A percentile compares a stretch with the other conserved stretches of the same genome.
phyloP scores from a whole-genome alignment of 1,140 invertebrate genomes.

The Lethocerus indicus region DNA sequence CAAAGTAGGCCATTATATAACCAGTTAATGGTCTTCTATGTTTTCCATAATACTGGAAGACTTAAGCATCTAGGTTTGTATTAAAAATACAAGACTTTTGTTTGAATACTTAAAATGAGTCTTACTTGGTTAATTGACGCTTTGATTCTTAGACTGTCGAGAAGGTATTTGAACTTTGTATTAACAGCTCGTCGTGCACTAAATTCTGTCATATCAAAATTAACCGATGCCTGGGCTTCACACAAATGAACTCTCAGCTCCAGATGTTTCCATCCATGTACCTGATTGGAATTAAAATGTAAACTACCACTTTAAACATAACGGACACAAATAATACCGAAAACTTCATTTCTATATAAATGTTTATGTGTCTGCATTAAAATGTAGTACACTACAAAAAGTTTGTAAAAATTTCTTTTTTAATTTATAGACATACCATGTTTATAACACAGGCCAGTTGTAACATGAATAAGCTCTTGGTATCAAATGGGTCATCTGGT shows the following conservation, averaged over 20 bases:
- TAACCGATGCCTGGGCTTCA: slow-evolving; percentile 25
- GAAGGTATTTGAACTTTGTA: slow-evolving; percentile 29
- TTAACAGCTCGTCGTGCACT: slow-evolving; percentile 18
- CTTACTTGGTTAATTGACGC: slow-evolving; percentile 20
- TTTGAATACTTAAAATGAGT: background rate
- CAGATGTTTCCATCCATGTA: slow-evolving; percentile 59
- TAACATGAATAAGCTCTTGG: slow-evolving; percentile 84
- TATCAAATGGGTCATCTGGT: slow-evolving; percentile 61
- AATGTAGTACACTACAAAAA: background rate
- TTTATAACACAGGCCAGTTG: slow-evolving; percentile 93
- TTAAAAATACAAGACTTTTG: background rate
- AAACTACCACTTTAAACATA: no score
- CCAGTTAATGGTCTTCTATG: no score
- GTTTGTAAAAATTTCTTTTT: background rate
- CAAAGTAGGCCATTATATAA: no score
- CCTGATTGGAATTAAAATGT: no score
- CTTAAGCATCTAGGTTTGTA: background rate
- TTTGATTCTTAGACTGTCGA: slow-evolving; percentile 42
- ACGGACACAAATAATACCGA: background rate
- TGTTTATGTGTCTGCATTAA: background rate
- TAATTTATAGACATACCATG: slow-evolving; percentile 43
- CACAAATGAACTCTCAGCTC: slow-evolving; percentile 72
- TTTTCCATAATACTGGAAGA: background rate
- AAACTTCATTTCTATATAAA: background rate
- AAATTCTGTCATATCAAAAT: slow-evolving; percentile 16